A percentile compares a stretch with the other conserved stretches of the same genome.
Evolutionary conservation across 2,888 invertebrate genomes (phyloP).

Genomic region (Molorchus minor): DNA sequence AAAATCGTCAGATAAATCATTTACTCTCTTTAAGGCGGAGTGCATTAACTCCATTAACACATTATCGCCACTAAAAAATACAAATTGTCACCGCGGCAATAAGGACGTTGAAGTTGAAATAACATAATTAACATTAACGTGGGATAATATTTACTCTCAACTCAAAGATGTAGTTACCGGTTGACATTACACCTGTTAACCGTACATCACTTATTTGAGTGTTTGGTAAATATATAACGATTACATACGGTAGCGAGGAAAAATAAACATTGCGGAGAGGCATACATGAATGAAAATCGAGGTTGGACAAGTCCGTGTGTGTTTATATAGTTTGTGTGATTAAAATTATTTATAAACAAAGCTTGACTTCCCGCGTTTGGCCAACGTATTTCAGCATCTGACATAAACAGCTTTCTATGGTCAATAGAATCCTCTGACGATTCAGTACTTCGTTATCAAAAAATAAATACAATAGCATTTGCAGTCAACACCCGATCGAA

Average conservation of each 20-base stretch:
- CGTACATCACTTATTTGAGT: slow-evolving; percentile 29
- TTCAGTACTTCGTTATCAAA: too few relatives aligned
- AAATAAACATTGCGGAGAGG: background rate
- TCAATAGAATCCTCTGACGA: too few relatives aligned
- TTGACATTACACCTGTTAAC: slow-evolving; percentile 37
- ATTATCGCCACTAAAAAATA: slow-evolving; percentile 8
- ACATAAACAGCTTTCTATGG: too few relatives aligned
- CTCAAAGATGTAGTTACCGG: slow-evolving; percentile 25
- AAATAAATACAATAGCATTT: too few relatives aligned
- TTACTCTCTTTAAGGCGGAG: background rate
- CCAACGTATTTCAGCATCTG: too few relatives aligned
- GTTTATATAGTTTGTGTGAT: too few relatives aligned
- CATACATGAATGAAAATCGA: background rate
- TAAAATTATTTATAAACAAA: too few relatives aligned
- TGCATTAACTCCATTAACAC: slow-evolving; percentile 14
- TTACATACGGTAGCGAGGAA: background rate
- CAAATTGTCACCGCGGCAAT: background rate
- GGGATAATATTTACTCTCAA: slow-evolving; percentile 25
- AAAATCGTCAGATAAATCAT: slow-evolving; percentile 3
- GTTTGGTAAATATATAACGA: slow-evolving; percentile 32
- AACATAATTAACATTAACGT: slow-evolving; percentile 17
- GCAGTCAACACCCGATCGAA: too few relatives aligned
- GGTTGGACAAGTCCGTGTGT: too few relatives aligned
- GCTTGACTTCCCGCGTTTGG: too few relatives aligned
- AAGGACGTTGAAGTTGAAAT: slow-evolving; percentile 13